Base-by-base conservation (phyloP, 2,888 invertebrate genomes). In the Eutolmus rufibarbis region DNA sequence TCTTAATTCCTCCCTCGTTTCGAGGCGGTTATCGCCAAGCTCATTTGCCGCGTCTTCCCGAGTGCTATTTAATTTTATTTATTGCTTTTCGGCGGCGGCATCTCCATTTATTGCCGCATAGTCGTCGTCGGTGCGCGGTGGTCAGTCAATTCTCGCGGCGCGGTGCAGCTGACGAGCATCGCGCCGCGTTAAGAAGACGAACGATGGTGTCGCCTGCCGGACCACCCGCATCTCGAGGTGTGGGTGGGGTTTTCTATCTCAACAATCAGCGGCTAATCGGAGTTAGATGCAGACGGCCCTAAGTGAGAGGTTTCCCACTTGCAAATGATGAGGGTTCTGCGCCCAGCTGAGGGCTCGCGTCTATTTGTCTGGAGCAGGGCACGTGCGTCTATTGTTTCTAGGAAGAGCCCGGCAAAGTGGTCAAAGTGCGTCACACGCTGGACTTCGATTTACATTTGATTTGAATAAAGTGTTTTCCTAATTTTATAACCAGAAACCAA, bases 211-310 rank as follows among this genome's bases (percentile, higher is more conserved):
- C 40, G 9, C 12, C 40, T 9, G 43, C 43, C 16, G 28, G 82
- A 76, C 82, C 82, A 82, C 82, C 82, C 82, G 82, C 82, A 82
- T 81, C 14, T 46, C 16, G 37, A 19, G 81, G 81, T 82, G 82
- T 66, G 57, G 66, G 82, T 37, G 79, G 23, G 31, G 16, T 8
- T 16, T 12, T 34, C 40, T 46, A 7, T 34, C n/a, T 9, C 40
- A 14, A 40, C 57, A 82, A 82, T 66, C 82, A 66, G 82, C 82
- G 66, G 82, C 16, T 82, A 82, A 66, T 37, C 82, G 37, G 82
- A 19, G 14, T 57, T 82, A 82, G 66, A 66, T 82, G 23, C 82
- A 14, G 16, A 34, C n/a, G 43, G 8, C 19, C 19, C 57, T 37
- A 56, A 82, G 57, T 82, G 46, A 28, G 66, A 66, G 19, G 66